These are phyloP conservation scores for Hycleus cichorii DNA, from an alignment of 1,140 invertebrate species.

Conservation along the genomic window DNA sequence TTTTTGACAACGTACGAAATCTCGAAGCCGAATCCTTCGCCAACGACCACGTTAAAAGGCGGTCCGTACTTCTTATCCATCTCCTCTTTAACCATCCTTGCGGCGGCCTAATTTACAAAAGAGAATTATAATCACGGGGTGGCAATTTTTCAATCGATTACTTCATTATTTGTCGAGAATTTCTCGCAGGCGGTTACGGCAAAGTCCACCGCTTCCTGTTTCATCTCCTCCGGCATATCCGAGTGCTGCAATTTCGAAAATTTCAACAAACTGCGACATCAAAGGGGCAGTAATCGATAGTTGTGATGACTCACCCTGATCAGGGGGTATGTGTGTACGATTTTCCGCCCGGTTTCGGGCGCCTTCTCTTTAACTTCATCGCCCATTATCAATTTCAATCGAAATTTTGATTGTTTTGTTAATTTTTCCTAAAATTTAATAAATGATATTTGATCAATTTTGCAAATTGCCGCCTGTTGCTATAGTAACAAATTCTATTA, in stretches of 20 bases:
- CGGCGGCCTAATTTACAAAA: constrained; percentile 49
- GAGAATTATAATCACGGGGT: neutral
- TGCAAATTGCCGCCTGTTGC: constrained; percentile 2
- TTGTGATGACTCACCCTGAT: constrained; percentile 51
- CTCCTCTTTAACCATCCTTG: constrained; percentile 84
- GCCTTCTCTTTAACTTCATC: constrained; percentile 43
- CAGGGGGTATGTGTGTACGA: constrained; percentile 65
- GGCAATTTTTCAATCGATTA: constrained; percentile 30
- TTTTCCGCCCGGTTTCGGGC: constrained; percentile 54
- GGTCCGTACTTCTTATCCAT: constrained; percentile 93
- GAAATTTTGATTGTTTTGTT: neutral
- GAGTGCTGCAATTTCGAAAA: constrained; percentile 51
- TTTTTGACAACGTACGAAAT: constrained; percentile 85
- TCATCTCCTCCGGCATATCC: constrained; percentile 90
- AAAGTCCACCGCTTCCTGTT: constrained; percentile 78
- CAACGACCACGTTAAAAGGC: constrained; percentile 87
- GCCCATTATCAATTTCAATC: constrained; percentile 37
- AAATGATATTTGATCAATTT: neutral
- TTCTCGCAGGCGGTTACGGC: constrained; percentile 90
- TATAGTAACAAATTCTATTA: neutral
- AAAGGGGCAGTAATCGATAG: constrained; percentile 19
- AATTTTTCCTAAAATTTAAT: neutral
- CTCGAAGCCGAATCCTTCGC: constrained; percentile 90
- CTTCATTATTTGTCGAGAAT: constrained; percentile 75
- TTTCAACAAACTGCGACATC: neutral